Evolutionary conservation across 2,797 vertebrate genomes (phyloP).

Genomic region (Pseudochromis fuscus): DNA sequence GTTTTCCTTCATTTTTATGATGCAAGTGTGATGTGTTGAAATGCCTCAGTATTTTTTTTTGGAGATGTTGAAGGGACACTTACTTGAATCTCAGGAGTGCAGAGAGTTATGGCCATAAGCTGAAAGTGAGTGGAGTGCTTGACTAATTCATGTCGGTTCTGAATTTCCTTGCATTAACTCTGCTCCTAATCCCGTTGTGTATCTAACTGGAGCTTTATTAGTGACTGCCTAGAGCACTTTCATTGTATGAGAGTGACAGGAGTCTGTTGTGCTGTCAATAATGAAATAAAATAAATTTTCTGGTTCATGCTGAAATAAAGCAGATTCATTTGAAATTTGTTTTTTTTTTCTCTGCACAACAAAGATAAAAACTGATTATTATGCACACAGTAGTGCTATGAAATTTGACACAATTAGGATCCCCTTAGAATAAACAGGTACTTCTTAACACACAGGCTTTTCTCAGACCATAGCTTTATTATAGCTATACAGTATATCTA

Average conservation of each 20-base stretch:
- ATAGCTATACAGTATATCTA: conserved; percentile 58
- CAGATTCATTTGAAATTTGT: conserved; percentile 16
- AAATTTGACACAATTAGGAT: no score
- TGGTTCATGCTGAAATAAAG: conserved; percentile 46
- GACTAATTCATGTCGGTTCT: conserved; percentile 34
- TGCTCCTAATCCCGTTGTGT: conserved; percentile 31
- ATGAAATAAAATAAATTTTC: conserved; percentile 47
- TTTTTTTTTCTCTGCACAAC: background rate
- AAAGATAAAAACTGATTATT: no score
- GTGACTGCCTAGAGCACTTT: conserved; percentile 24
- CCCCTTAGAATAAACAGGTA: no score
- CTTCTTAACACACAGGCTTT: conserved; percentile 17
- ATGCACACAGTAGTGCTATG: no score
- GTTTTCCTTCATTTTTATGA: conserved; percentile 9
- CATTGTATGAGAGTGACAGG: conserved; percentile 18
- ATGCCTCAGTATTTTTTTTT: conserved; percentile 40
- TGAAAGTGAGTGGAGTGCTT: conserved; percentile 19
- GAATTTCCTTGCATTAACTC: conserved; percentile 33
- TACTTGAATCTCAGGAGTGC: conserved; percentile 49
- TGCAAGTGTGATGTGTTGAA: conserved; percentile 34
- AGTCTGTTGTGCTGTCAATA: conserved; percentile 37
- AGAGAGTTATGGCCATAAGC: conserved; percentile 4
- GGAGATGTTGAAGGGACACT: conserved; percentile 20
- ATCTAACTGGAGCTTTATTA: conserved; percentile 50
- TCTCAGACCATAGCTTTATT: conserved; percentile 66